These are phyloP conservation scores for Drosophila austrosaltans DNA, from an alignment of 2,888 invertebrate species.

Conservation along the genomic window DNA sequence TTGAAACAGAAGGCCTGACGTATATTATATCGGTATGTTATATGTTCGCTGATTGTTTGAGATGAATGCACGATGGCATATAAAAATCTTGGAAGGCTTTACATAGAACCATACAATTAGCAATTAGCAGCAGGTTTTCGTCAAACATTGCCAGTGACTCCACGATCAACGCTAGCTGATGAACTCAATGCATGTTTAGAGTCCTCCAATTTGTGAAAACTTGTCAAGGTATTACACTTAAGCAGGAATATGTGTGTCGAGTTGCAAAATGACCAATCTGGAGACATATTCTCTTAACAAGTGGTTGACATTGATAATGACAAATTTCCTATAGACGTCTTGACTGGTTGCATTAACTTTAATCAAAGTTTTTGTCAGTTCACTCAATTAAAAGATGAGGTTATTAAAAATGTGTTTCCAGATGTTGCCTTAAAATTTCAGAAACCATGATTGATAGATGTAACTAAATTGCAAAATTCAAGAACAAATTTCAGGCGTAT, in stretches of 20 bases:
- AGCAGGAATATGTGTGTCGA: neutral
- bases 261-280: constrained; percentile 9
- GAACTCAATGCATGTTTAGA: too few relatives aligned
- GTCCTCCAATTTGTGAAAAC: too few relatives aligned
- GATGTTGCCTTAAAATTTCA: neutral
- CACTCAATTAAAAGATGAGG: neutral
- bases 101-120: too few relatives aligned
- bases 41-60: too few relatives aligned
- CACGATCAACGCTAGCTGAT: too few relatives aligned
- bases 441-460: neutral
- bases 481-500: neutral
- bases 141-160: too few relatives aligned
- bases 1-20: too few relatives aligned
- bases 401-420: neutral
- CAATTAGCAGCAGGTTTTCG: too few relatives aligned
- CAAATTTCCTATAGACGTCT: neutral
- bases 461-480: neutral
- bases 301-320: neutral
- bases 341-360: neutral
- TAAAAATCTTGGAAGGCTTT: too few relatives aligned
- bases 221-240: too few relatives aligned
- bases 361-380: neutral
- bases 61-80: too few relatives aligned
- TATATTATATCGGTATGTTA: too few relatives aligned
- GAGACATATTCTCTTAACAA: constrained; percentile 6